Base-by-base conservation (phyloP, 2,888 invertebrate genomes). In the Drosophila silvestris region DNA sequence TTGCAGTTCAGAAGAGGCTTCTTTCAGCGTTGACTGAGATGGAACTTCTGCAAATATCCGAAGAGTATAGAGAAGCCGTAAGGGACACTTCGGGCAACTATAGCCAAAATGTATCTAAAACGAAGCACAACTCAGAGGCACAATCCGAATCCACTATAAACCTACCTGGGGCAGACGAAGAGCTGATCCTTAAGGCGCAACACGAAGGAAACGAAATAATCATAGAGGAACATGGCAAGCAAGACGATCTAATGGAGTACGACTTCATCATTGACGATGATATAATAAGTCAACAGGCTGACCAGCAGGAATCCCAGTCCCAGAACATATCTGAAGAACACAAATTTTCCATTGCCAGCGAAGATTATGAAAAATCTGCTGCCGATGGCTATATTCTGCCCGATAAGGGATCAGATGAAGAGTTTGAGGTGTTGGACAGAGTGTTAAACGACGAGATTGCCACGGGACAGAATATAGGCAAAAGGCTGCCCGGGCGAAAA, bases 401-500 rank as follows among this genome's bases (percentile, higher is more conserved):
- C 12, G 73, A 76, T n/a, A 76, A 60, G 19, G 62, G 66, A 10
- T 70, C 62, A n/a, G 80, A 71, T 37, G 81, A 72, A 16, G 83
- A 72, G 57, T 72, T 53, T 77, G 84, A 58, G 0, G 51, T 58
- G 57, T 57, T 58, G 61, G 77, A 79, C 41, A 69, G 37, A 35
- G 79, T 79, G 5, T 37, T 79, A 37, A 79, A 64, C 22, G 79
- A 79, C 28, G 79, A 79, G 30, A 70, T 79, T 32, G 79, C 81
- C 14, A 53, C 28, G 5, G 57, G 66, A 12, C 65, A 66, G 51
- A 58, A 2, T 28, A 16, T 12, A 6, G 37, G 28, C 0, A 77
- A 63, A 44, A 79, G 62, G n/a, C 58, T 64, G 51, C 57, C 53
- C 19, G 78, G 73, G 3, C 77, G 79, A 14, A 73, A 79, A 44